Evolutionary conservation across 2,888 invertebrate genomes (phyloP).

Genomic region (Opisthograptis luteolata): DNA sequence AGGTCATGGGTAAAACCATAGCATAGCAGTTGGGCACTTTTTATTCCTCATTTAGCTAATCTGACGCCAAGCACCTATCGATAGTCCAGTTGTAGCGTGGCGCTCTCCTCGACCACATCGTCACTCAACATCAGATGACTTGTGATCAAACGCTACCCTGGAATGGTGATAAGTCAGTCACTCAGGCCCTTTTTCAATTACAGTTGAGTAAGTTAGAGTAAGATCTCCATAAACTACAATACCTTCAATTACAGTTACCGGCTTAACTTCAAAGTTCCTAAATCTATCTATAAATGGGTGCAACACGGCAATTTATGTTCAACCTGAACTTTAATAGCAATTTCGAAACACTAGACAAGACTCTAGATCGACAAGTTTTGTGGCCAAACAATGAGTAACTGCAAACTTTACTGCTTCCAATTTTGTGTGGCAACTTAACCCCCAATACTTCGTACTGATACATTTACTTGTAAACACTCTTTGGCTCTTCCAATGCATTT

Average conservation of each 20-base stretch:
- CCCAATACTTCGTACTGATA: not conserved
- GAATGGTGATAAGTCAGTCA: too few relatives aligned
- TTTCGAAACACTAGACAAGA: constrained; percentile 55
- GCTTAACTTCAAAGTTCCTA: constrained; percentile 32
- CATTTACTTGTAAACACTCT: too few relatives aligned
- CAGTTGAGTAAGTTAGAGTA: not conserved
- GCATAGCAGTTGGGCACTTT: too few relatives aligned
- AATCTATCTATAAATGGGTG: constrained; percentile 54
- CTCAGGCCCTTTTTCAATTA: not conserved
- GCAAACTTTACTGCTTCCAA: constrained; percentile 49
- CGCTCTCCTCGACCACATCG: too few relatives aligned
- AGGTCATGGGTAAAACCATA: too few relatives aligned
- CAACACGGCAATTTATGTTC: constrained; percentile 58
- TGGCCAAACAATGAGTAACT: constrained; percentile 62
- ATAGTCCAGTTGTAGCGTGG: too few relatives aligned
- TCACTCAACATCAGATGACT: too few relatives aligned
- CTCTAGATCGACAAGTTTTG: constrained; percentile 56
- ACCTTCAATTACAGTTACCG: not conserved
- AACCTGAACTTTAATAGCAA: constrained; percentile 65
- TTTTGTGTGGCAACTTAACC: constrained; percentile 10
- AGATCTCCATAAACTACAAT: not conserved
- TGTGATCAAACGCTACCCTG: too few relatives aligned
- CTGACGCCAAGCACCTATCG: too few relatives aligned
- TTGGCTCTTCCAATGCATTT: too few relatives aligned
- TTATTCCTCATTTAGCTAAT: too few relatives aligned